Conservation (phyloP, 2,888 invertebrate species). For the Patella caerulea region DNA sequence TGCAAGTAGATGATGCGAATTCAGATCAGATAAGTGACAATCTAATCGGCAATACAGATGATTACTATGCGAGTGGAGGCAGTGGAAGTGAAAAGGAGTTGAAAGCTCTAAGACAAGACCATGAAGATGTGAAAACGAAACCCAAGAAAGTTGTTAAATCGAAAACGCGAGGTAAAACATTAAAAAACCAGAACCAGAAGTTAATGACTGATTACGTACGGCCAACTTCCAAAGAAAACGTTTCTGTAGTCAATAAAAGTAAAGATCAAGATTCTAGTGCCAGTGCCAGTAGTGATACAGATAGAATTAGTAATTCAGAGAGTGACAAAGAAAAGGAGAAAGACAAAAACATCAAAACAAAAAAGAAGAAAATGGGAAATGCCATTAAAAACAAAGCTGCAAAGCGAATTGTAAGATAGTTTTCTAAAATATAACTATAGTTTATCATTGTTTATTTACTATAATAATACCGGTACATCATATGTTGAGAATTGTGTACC, state of each 20-base stretch:
- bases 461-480: too few relatives aligned
- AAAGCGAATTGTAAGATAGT: too few relatives aligned
- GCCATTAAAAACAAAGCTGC: too few relatives aligned
- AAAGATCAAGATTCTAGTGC: too few relatives aligned
- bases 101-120: slow-evolving; percentile 1
- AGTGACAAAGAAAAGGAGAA: neutral
- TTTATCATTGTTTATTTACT: too few relatives aligned
- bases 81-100: slow-evolving; percentile 21
- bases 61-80: neutral
- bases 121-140: neutral
- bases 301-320: neutral
- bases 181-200: neutral
- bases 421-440: too few relatives aligned
- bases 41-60: neutral
- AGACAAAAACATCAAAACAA: neutral
- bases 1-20: neutral
- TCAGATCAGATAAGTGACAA: neutral
- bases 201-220: neutral
- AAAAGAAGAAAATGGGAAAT: slow-evolving; percentile 5
- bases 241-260: too few relatives aligned
- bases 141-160: neutral
- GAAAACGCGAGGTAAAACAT: neutral
- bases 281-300: neutral
- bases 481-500: too few relatives aligned
- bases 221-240: neutral